Conservation (phyloP, 2,797 vertebrate genomes). For the Paedocypris micromegethes region DNA sequence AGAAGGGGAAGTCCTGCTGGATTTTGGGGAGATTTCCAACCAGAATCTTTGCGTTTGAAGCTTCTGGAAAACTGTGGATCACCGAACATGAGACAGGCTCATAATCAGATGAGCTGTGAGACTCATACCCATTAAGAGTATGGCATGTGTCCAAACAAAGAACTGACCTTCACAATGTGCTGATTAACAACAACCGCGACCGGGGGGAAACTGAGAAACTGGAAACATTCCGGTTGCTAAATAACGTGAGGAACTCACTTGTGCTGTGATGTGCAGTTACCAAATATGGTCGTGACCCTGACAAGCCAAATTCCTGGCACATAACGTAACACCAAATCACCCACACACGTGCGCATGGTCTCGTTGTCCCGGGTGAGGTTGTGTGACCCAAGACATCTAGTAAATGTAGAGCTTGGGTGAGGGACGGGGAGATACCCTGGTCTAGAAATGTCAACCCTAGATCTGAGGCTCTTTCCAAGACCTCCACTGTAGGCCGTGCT, state of each 20-base stretch:
- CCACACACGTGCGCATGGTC: not conserved
- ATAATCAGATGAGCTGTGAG: slow-evolving; percentile 7
- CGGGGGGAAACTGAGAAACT: not conserved
- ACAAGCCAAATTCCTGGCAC: slow-evolving; percentile 19
- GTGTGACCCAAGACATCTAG: not conserved
- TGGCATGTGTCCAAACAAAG: slow-evolving; percentile 5
- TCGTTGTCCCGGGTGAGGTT: not conserved
- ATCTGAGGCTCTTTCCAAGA: slow-evolving; percentile 8
- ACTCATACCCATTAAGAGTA: slow-evolving; percentile 2
- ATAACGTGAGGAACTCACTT: slow-evolving; percentile 12
- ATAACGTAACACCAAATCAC: slow-evolving; percentile 6
- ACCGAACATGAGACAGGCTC: not conserved
- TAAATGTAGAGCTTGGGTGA: not conserved
- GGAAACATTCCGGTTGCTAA: not conserved
- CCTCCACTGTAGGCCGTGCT: slow-evolving; percentile 21
- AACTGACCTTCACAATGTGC: slow-evolving; percentile 29
- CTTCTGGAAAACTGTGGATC: slow-evolving; percentile 12
- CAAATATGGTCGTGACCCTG: slow-evolving; percentile 16
- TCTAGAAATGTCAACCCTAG: slow-evolving; percentile 36
- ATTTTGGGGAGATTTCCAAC: slow-evolving; percentile 22
- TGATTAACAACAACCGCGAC: slow-evolving; percentile 19
- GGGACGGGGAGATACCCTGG: slow-evolving; percentile 10
- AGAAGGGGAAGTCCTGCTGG: slow-evolving; percentile 14
- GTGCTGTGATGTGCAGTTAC: slow-evolving; percentile 30
- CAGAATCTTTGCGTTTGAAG: slow-evolving; percentile 19